Percentiles rank a stretch among this genome's conserved stretches.
phyloP scores from a whole-genome alignment of 2,113 vertebrate species.

The Shinisaurus crocodilurus region DNA sequence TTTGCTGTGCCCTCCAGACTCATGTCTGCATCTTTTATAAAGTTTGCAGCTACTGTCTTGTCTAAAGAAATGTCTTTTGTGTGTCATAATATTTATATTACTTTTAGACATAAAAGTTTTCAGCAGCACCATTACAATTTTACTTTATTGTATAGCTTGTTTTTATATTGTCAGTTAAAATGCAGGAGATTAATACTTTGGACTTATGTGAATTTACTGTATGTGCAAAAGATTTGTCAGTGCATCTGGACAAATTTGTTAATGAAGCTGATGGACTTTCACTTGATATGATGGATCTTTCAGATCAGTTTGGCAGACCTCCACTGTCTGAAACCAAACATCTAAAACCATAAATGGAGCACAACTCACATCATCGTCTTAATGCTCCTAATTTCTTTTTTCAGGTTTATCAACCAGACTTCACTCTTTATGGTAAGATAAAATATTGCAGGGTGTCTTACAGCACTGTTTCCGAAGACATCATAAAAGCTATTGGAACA shows the following conservation, averaged over 20 bases:
- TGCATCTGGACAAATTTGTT: neutral
- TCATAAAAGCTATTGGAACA: neutral
- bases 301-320: neutral
- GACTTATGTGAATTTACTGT: neutral
- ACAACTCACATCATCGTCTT: neutral
- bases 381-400: neutral
- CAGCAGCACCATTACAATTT: no score
- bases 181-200: neutral
- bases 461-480: conserved; percentile 36
- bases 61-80: no score
- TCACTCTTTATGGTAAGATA: neutral
- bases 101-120: no score
- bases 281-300: neutral
- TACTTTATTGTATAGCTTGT: no score
- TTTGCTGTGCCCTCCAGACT: no score
- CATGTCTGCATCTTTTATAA: no score
- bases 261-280: neutral
- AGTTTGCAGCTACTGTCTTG: no score
- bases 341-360: neutral
- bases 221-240: neutral
- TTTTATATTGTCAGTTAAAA: no score
- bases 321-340: neutral
- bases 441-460: neutral
- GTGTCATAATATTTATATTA: no score
- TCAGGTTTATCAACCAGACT: rapidly evolving